phyloP scores from a whole-genome alignment of 2,113 vertebrate species.

The Callospermophilus lateralis region DNA sequence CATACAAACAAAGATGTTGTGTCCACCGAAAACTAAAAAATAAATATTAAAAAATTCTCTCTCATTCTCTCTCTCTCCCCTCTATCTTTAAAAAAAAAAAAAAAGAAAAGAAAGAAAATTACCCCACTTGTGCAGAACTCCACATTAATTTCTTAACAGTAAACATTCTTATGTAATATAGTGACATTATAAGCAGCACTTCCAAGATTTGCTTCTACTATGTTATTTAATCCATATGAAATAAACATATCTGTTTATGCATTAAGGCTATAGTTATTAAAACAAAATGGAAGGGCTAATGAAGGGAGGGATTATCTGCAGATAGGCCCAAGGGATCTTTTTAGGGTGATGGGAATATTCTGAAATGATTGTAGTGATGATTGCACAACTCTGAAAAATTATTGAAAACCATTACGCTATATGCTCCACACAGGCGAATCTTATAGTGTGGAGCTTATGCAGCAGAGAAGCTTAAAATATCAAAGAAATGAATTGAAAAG shows the following conservation, averaged over 20 bases:
- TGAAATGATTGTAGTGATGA: background rate
- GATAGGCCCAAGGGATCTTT: background rate
- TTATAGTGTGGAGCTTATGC: constrained; percentile 5
- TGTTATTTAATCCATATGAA: background rate
- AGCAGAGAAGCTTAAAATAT: background rate
- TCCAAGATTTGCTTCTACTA: background rate
- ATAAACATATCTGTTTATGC: background rate
- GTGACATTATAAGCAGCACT: background rate
- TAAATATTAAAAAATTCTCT: too few species aligned
- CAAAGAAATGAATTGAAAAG: background rate
- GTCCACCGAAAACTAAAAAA: too few species aligned
- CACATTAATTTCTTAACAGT: constrained; percentile 12
- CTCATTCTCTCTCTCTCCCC: too few species aligned
- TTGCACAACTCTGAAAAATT: background rate
- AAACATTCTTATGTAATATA: constrained; percentile 8
- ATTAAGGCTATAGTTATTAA: background rate
- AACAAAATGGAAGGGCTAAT: background rate
- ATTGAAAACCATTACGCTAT: background rate
- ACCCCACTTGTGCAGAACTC: background rate
- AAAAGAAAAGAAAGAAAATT: too few species aligned
- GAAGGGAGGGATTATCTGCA: background rate
- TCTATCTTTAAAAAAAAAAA: too few species aligned
- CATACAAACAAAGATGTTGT: too few species aligned
- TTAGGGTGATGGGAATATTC: background rate
- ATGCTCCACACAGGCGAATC: background rate